Conservation (phyloP, 2,888 invertebrate species). For the Seladonia tumulorum region DNA sequence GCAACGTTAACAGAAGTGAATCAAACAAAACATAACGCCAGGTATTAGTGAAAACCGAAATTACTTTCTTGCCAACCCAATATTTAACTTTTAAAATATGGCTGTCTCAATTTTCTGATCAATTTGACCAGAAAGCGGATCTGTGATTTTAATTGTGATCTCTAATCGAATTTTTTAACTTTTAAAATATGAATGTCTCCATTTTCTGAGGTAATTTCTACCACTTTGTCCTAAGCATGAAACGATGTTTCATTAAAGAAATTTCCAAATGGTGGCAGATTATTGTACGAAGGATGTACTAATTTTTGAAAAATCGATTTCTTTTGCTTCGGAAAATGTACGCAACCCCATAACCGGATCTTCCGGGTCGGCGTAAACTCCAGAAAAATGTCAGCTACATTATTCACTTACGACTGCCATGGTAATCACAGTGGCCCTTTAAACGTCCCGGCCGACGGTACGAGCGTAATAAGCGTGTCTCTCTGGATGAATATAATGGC, state of each 20-base stretch:
- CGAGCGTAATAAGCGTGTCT: conserved; percentile 62
- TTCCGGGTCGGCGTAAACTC: conserved; percentile 23
- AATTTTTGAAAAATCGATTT: background rate
- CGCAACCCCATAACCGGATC: conserved; percentile 17
- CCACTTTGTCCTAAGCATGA: background rate
- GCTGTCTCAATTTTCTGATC: too few species aligned
- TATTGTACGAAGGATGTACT: too few species aligned
- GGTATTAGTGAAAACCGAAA: too few species aligned
- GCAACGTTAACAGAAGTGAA: too few species aligned
- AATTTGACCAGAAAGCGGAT: background rate
- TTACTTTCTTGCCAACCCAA: too few species aligned
- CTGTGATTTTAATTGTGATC: background rate
- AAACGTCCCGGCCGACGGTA: conserved; percentile 41
- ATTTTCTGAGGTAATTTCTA: too few species aligned
- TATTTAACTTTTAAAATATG: too few species aligned
- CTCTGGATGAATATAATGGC: conserved; percentile 61
- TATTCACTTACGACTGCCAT: conserved; percentile 64
- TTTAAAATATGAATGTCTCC: too few species aligned
- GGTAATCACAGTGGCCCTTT: conserved; percentile 57
- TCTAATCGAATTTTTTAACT: too few species aligned
- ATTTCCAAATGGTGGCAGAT: too few species aligned
- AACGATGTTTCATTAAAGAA: background rate
- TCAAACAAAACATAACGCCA: too few species aligned
- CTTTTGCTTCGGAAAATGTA: too few species aligned
- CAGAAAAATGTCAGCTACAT: conserved; percentile 67